These are phyloP conservation scores for Thera britannica DNA, from an alignment of 2,888 invertebrate genomes.

Conservation along the genomic window DNA sequence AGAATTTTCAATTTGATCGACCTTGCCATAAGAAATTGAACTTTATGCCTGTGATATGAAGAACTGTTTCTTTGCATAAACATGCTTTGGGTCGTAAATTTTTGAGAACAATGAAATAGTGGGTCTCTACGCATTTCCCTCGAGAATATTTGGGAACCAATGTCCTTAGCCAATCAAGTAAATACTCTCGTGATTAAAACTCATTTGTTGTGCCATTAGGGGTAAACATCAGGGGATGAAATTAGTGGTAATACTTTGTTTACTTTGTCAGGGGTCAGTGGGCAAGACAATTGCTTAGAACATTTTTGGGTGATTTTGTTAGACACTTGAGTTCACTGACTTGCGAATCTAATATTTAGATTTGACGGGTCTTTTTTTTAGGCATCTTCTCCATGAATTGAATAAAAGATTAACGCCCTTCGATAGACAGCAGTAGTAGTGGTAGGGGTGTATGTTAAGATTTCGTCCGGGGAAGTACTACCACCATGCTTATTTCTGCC, in stretches of 20 bases:
- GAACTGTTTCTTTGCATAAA: not conserved
- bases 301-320: not conserved
- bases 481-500: too few relatives aligned
- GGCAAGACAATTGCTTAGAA: too few relatives aligned
- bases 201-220: slow-evolving; percentile 38
- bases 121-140: not conserved
- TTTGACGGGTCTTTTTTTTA: too few relatives aligned
- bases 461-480: too few relatives aligned
- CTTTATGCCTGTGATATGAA: not conserved
- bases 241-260: slow-evolving; percentile 25
- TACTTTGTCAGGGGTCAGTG: slow-evolving; percentile 17
- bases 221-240: slow-evolving; percentile 28
- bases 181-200: slow-evolving; percentile 41
- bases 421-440: too few relatives aligned
- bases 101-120: not conserved
- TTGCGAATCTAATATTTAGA: too few relatives aligned
- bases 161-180: slow-evolving; percentile 37
- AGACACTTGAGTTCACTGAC: not conserved
- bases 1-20: not conserved
- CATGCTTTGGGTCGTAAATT: not conserved
- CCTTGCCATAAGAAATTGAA: not conserved
- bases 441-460: too few relatives aligned
- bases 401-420: too few relatives aligned
- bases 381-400: too few relatives aligned
- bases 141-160: slow-evolving; percentile 18